phyloP scores from a whole-genome alignment of 2,888 invertebrate species.

The Cheilosia impressa region DNA sequence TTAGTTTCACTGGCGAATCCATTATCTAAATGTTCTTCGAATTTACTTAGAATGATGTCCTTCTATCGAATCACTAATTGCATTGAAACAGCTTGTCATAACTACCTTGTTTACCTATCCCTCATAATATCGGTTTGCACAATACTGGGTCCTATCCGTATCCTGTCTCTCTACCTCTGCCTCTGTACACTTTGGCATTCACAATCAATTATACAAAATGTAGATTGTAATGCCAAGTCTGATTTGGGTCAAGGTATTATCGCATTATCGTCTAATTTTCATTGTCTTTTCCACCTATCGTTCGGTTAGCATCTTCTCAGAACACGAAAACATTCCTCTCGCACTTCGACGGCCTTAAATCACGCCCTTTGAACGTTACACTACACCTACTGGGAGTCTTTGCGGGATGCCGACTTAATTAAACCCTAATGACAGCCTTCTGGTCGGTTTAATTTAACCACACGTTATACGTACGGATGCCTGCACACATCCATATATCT shows the following conservation, averaged over 20 bases:
- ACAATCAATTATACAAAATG: conserved; percentile 61
- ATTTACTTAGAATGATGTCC: conserved; percentile 18
- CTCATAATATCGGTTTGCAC: neutral
- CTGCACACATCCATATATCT: neutral
- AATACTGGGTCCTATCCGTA: neutral
- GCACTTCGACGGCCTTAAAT: conserved; percentile 13
- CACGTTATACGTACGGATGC: conserved; percentile 18
- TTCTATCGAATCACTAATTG: neutral
- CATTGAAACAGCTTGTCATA: conserved; percentile 26
- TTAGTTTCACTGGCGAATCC: conserved; percentile 3
- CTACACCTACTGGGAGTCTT: conserved; percentile 51
- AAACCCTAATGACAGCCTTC: conserved; percentile 68
- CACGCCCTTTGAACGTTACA: conserved; percentile 50
- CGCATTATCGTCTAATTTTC: conserved; percentile 38
- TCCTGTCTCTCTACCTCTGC: neutral
- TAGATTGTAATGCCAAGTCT: conserved; percentile 54
- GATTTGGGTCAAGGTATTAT: conserved; percentile 61
- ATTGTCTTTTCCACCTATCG: conserved; percentile 24
- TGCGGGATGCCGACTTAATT: conserved; percentile 70
- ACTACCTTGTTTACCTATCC: neutral
- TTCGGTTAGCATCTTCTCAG: conserved; percentile 24
- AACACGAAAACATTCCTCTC: conserved; percentile 19
- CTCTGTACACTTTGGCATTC: neutral
- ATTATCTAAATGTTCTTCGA: conserved; percentile 38
- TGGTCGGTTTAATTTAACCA: conserved; percentile 63